A percentile compares a stretch with the other conserved stretches of the same genome.
Evolutionary conservation across 1,140 invertebrate species (phyloP).

Genomic region (Potamilus streckersoni): DNA sequence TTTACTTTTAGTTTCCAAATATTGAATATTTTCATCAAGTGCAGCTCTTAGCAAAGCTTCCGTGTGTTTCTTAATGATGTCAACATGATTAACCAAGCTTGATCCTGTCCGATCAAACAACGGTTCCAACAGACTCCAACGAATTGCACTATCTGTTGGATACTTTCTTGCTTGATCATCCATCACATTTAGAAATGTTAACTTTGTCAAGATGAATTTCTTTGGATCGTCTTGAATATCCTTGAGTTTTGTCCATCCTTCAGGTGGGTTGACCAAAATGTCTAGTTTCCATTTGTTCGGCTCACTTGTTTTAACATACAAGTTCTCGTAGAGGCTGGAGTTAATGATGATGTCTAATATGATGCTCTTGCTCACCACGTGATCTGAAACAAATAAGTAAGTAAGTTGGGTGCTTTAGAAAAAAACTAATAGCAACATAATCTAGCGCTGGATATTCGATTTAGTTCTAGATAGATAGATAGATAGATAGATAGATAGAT

Average conservation of each 20-base stretch:
- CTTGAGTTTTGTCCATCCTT: constrained; percentile 25
- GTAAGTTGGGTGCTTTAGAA: no score
- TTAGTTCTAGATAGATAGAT: no score
- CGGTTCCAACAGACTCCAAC: constrained; percentile 29
- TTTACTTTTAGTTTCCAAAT: constrained; percentile 35
- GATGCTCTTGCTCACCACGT: constrained; percentile 27
- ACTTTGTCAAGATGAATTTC: constrained; percentile 9
- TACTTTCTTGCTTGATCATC: constrained; percentile 10
- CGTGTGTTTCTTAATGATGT: constrained; percentile 27
- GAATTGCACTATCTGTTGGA: constrained; percentile 24
- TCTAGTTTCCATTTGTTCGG: constrained; percentile 18
- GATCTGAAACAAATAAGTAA: constrained; percentile 26
- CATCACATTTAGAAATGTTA: constrained; percentile 17
- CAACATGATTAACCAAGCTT: constrained; percentile 16
- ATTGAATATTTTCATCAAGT: constrained; percentile 42
- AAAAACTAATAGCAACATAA: no score
- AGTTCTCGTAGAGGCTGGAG: constrained; percentile 9
- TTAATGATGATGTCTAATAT: constrained; percentile 23
- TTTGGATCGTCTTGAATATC: constrained; percentile 18
- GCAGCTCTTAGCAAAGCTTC: constrained; percentile 34
- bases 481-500: no score
- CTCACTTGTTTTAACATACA: constrained; percentile 16
- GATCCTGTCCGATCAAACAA: constrained; percentile 25
- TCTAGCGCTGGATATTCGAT: no score
- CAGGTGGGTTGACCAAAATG: constrained; percentile 28